Evolutionary conservation across 1,140 invertebrate genomes (phyloP).

Genomic region (Lepidurus couesii): DNA sequence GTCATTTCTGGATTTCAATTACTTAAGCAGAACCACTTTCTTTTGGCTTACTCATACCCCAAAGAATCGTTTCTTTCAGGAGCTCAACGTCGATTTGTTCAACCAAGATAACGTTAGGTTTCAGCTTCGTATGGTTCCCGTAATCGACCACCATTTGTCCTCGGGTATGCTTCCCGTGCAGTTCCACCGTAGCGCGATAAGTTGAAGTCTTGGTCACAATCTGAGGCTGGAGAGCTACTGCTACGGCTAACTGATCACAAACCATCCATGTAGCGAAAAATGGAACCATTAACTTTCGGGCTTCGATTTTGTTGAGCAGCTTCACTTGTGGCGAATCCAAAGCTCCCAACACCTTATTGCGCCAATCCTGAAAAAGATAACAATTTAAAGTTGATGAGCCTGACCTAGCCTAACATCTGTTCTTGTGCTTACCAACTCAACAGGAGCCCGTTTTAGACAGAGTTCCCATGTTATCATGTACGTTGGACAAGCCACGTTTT

Average conservation of each 20-base stretch:
- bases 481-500: conserved; percentile 51
- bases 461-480: conserved; percentile 60
- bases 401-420: neutral
- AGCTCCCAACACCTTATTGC: conserved; percentile 47
- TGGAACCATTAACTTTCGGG: conserved; percentile 42
- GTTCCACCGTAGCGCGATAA: conserved; percentile 53
- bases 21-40: too few species aligned
- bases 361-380: conserved; percentile 51
- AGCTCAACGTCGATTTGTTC: conserved; percentile 48
- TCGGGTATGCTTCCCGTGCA: conserved; percentile 51
- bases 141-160: conserved; percentile 58
- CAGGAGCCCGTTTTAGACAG: conserved; percentile 44
- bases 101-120: conserved; percentile 51
- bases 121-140: conserved; percentile 39
- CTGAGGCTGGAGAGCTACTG: conserved; percentile 45
- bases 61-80: conserved; percentile 48
- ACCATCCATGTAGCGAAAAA: conserved; percentile 46
- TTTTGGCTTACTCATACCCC: conserved; percentile 32
- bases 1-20: too few species aligned
- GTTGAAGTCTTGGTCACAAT: conserved; percentile 41
- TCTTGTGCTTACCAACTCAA: conserved; percentile 22
- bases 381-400: neutral
- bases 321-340: conserved; percentile 46
- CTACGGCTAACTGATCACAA: conserved; percentile 54
- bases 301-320: conserved; percentile 53